Base-by-base conservation (phyloP, 2,888 invertebrate species). In the Junonia oenone region DNA sequence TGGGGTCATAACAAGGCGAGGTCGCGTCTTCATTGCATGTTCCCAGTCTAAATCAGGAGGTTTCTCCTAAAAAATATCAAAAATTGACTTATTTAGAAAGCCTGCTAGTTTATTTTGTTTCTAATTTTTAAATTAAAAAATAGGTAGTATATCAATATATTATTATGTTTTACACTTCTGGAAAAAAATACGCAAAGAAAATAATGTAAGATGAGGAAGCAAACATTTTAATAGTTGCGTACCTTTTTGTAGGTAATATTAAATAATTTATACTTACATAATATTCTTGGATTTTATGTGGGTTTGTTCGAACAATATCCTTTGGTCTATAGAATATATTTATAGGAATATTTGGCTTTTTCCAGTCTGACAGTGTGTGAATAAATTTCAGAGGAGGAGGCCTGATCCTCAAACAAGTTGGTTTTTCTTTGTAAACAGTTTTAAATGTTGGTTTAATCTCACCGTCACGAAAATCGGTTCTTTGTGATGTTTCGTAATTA, bases 1-100 rank as follows among this genome's bases (percentile, higher is more conserved):
- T 0, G 80, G 80, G 0, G 75, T 72, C 68, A 81, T 76, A 2
- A 65, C 48, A 5, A 68, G 49, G 5, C 69, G 63, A 2, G 68
- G 69, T 1, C 68, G 63, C 2, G 66, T 65, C 29, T 63, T 61
- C 19, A 56, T 58, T 0, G 55, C 63, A 3, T 46, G 11, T 22
- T 63, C 64, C 29, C 50, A 61, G 8, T 64, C 64, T 6, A 60
- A 6, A 53, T 74, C 72, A 19, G 51, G 47, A 0, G 62, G 62
- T n/a, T 63, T 55, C 2, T 47, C 60, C 76, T 74, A 40, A 13
- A 56, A 49, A n/a, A n/a, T n/a, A n/a, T n/a, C n/a, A n/a, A n/a
- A n/a, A n/a, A n/a, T n/a, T n/a, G n/a, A n/a, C n/a, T n/a, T n/a
- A n/a, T n/a, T n/a, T n/a, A n/a, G n/a, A n/a, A n/a, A n/a, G n/a